Percentiles rank a stretch among this genome's conserved stretches.
phyloP scores from a whole-genome alignment of 1,140 invertebrate species.

The Caerostris extrusa region DNA sequence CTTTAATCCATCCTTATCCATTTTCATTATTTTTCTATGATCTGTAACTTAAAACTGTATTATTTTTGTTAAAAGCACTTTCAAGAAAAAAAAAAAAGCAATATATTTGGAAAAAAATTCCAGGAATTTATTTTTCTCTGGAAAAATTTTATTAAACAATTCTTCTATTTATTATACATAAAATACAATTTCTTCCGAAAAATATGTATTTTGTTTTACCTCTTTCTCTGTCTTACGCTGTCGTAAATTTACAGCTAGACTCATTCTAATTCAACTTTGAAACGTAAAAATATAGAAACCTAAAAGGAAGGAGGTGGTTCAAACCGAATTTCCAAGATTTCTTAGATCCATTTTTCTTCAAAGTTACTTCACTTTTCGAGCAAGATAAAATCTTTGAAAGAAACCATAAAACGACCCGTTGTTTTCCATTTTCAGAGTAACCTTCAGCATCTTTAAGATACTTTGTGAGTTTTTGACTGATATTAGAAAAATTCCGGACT shows the following conservation, averaged over 20 bases:
- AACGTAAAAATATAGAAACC: not conserved
- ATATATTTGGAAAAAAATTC: too few relatives aligned
- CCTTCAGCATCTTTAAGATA: not conserved
- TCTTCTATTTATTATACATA: not conserved
- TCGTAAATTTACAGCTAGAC: not conserved
- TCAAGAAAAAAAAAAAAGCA: too few relatives aligned
- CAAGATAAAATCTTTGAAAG: not conserved
- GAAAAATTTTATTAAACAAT: not conserved
- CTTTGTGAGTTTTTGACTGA: not conserved
- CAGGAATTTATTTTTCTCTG: not conserved
- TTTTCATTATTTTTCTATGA: too few relatives aligned
- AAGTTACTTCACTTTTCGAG: not conserved
- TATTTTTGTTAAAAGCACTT: too few relatives aligned
- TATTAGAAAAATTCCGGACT: not conserved
- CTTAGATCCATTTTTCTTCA: not conserved
- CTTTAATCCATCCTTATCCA: too few relatives aligned
- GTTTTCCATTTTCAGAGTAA: not conserved
- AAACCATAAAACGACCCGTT: constrained; percentile 1
- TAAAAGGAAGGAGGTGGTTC: not conserved
- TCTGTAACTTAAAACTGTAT: too few relatives aligned
- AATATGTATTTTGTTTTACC: not conserved
- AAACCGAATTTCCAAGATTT: constrained; percentile 16
- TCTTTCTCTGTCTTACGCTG: not conserved
- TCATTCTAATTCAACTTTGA: constrained; percentile 33
- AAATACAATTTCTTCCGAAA: not conserved